Evolutionary conservation across 2,113 vertebrate genomes (phyloP).

Genomic region (Fregetta grallaria): DNA sequence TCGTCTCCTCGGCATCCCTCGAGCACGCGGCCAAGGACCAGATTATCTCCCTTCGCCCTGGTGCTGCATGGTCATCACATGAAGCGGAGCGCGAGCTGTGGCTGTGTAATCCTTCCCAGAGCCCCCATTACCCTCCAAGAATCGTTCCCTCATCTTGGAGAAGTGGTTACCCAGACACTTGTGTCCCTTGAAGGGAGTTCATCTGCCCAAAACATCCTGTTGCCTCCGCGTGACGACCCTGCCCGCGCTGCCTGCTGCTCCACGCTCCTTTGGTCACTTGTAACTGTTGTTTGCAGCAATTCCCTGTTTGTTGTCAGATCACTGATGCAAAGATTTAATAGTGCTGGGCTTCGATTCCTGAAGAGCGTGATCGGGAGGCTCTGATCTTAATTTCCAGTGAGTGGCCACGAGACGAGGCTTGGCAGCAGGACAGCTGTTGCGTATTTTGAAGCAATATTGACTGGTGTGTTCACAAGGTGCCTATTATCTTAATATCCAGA

Average conservation of each 20-base stretch:
- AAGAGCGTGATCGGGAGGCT: background rate
- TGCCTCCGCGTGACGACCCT: accelerated
- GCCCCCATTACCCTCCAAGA: background rate
- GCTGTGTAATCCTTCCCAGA: background rate
- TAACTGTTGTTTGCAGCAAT: background rate
- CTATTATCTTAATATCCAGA: background rate
- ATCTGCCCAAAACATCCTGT: background rate
- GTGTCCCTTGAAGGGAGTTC: background rate
- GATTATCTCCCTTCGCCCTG: background rate
- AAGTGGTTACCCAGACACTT: background rate
- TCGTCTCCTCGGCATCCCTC: background rate
- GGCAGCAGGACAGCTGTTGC: background rate
- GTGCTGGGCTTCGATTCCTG: background rate
- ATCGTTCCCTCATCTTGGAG: background rate
- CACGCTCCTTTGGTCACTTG: background rate
- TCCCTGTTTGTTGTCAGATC: background rate
- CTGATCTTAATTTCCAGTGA: background rate
- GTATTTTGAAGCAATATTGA: background rate
- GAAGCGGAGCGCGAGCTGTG: background rate
- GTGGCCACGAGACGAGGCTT: background rate
- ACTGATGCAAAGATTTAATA: background rate
- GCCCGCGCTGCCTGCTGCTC: background rate
- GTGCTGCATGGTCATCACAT: accelerated
- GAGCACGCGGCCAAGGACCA: accelerated
- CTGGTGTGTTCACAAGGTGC: background rate